Conservation (phyloP, 2,113 vertebrate species). For the Gopherus flavomarginatus region DNA sequence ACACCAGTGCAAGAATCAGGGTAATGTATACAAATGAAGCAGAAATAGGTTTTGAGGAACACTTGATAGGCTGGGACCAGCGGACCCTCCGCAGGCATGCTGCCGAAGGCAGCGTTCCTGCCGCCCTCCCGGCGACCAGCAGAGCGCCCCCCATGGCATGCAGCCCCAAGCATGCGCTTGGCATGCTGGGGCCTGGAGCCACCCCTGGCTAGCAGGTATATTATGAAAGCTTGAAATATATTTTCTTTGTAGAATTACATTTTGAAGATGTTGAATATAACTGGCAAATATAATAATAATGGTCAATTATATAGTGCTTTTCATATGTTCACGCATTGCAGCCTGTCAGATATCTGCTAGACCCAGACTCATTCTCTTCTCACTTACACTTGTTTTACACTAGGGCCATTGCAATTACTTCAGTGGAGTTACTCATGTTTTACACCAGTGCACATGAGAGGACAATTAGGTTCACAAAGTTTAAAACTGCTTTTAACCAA, state of each 20-base stretch:
- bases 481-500: constrained; percentile 74
- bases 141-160: too few relatives aligned
- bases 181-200: too few relatives aligned
- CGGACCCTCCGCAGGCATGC: too few relatives aligned
- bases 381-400: constrained; percentile 54
- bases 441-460: constrained; percentile 61
- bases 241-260: constrained; percentile 62
- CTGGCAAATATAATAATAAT: constrained; percentile 36
- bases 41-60: constrained; percentile 47
- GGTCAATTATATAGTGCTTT: not conserved
- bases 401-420: constrained; percentile 49
- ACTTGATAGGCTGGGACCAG: constrained; percentile 10
- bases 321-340: constrained; percentile 38
- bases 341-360: constrained; percentile 34
- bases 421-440: constrained; percentile 59
- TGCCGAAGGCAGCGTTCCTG: too few relatives aligned
- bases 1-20: constrained; percentile 3
- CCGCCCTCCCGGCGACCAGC: too few relatives aligned
- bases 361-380: constrained; percentile 51
- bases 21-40: constrained; percentile 25
- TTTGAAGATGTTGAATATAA: constrained; percentile 61
- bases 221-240: constrained; percentile 58
- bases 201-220: not conserved
- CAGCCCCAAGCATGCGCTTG: too few relatives aligned
- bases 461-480: constrained; percentile 19